A percentile compares a stretch with the other conserved stretches of the same genome.
These are phyloP conservation scores for Steatocranus sp. DNA, from an alignment of 2,797 vertebrate genomes.

Conservation along the genomic window DNA sequence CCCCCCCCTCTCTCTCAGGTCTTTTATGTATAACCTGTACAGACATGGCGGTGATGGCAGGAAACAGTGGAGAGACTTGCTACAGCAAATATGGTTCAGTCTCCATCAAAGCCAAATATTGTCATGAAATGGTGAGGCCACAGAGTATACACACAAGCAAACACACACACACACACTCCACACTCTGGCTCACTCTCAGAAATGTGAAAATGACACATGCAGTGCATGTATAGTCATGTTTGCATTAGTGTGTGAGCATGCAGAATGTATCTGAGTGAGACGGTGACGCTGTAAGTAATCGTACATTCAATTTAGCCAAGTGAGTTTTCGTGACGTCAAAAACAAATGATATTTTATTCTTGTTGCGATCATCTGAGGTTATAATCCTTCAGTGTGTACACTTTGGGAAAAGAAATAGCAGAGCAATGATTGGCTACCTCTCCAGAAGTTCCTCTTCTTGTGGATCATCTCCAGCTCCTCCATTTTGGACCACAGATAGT, in stretches of 20 bases:
- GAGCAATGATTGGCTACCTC: neutral
- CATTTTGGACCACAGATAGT: neutral
- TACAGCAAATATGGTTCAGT: conserved; percentile 91
- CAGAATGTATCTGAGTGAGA: neutral
- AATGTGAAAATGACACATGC: neutral
- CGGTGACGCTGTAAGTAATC: neutral
- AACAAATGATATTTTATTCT: neutral
- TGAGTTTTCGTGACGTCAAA: neutral
- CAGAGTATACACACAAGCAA: neutral
- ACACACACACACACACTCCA: neutral
- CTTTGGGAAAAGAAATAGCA: neutral
- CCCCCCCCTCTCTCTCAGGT: conserved; percentile 59
- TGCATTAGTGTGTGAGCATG: neutral
- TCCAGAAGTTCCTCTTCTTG: neutral
- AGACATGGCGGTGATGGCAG: conserved; percentile 92
- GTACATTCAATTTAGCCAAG: neutral
- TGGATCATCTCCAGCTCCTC: neutral
- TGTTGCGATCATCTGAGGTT: neutral
- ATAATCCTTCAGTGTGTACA: neutral
- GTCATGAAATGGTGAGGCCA: conserved; percentile 91
- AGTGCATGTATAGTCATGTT: neutral
- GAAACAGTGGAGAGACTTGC: conserved; percentile 87
- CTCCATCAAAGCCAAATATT: conserved; percentile 88
- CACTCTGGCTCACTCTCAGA: neutral
- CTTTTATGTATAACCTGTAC: conserved; percentile 90